phyloP scores from a whole-genome alignment of 2,888 invertebrate genomes.

The Papilio elwesi region DNA sequence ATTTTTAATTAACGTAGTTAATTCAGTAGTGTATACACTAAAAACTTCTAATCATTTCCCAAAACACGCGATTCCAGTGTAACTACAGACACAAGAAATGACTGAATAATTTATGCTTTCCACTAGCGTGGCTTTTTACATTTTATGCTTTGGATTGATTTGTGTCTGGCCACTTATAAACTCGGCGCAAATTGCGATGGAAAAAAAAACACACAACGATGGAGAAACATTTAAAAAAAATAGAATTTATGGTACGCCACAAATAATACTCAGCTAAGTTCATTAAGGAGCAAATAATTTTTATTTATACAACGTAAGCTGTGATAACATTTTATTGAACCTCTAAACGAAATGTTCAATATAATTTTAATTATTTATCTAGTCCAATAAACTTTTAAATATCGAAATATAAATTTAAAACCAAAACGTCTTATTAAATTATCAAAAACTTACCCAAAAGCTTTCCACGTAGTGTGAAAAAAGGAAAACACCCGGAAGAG shows the following conservation, averaged over 20 bases:
- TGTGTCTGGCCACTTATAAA: slow-evolving; percentile 52
- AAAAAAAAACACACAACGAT: slow-evolving; percentile 31
- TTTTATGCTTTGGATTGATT: slow-evolving; percentile 56
- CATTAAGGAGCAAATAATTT: slow-evolving; percentile 17
- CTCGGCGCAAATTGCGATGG: slow-evolving; percentile 28
- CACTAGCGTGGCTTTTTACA: slow-evolving; percentile 61
- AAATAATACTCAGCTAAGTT: neutral
- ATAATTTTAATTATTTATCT: neutral
- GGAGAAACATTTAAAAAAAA: slow-evolving; percentile 7
- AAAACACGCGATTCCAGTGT: slow-evolving; percentile 70
- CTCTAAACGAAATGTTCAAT: neutral
- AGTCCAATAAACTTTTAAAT: neutral
- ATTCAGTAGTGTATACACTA: slow-evolving; percentile 47
- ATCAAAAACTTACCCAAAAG: slow-evolving; percentile 74
- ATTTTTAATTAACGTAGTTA: slow-evolving; percentile 37
- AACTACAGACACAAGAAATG: slow-evolving; percentile 68
- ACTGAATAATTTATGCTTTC: slow-evolving; percentile 72
- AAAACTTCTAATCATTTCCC: slow-evolving; percentile 53
- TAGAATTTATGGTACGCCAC: slow-evolving; percentile 6
- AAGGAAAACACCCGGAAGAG: slow-evolving; percentile 76
- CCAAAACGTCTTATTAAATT: neutral
- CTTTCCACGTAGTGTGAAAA: slow-evolving; percentile 78
- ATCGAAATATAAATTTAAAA: neutral
- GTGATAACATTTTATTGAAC: neutral
- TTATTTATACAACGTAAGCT: slow-evolving; percentile 19